These are phyloP conservation scores for Notocelia uddmanniana DNA, from an alignment of 2,888 invertebrate species.

Conservation along the genomic window DNA sequence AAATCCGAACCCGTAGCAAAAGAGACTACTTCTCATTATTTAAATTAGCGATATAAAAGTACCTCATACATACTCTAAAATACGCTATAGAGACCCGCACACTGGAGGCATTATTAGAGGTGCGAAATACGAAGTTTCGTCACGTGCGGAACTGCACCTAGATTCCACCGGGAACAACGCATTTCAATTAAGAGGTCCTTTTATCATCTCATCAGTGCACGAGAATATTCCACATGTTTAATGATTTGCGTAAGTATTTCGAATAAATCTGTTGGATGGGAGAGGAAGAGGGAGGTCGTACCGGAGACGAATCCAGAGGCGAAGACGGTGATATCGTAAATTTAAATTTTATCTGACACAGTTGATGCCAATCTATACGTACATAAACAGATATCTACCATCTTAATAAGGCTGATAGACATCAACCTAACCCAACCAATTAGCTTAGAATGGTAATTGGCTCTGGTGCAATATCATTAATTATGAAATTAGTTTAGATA, in stretches of 20 bases:
- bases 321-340: too few relatives aligned
- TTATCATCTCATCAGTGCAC: constrained; percentile 15
- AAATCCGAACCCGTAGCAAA: too few relatives aligned
- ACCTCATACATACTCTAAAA: not conserved
- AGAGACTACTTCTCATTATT: too few relatives aligned
- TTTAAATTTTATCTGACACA: too few relatives aligned
- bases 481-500: constrained; percentile 20
- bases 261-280: not conserved
- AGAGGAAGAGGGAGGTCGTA: too few relatives aligned
- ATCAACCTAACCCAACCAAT: constrained; percentile 8
- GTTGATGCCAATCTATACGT: too few relatives aligned
- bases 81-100: constrained; percentile 16
- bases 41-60: not conserved
- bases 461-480: constrained; percentile 19
- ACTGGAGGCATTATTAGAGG: constrained; percentile 16
- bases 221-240: constrained; percentile 14
- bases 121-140: constrained; percentile 22
- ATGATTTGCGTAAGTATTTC: constrained; percentile 16
- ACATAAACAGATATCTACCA: too few relatives aligned
- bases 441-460: constrained; percentile 16
- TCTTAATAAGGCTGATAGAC: constrained; percentile 7
- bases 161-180: constrained; percentile 26
- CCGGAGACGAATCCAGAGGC: too few relatives aligned
- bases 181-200: constrained; percentile 29
- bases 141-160: constrained; percentile 27